Conservation (phyloP, 1,140 invertebrate genomes). For the Cotesia vestalis region DNA sequence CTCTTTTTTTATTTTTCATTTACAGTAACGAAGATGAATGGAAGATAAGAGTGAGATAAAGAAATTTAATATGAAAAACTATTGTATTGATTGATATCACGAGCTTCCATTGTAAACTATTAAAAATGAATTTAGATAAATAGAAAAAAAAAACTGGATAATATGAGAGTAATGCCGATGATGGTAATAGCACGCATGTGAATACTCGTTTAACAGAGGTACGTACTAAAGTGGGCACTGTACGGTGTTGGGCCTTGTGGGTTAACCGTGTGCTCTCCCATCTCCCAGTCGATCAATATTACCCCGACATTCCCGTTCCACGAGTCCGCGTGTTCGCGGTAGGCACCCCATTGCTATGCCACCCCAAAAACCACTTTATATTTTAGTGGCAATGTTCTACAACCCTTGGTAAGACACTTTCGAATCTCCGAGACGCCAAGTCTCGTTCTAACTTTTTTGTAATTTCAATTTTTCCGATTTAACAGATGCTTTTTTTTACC, state of each 20-base stretch:
- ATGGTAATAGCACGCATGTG: slow-evolving; percentile 30
- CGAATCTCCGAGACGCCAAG: slow-evolving; percentile 40
- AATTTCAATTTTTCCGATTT: slow-evolving; percentile 18
- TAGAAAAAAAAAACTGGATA: neutral
- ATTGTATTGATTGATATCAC: too few species aligned
- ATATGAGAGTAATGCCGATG: neutral
- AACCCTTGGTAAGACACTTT: slow-evolving; percentile 58
- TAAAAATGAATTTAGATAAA: neutral
- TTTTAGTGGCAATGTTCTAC: slow-evolving; percentile 65
- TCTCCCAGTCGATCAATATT: slow-evolving; percentile 62
- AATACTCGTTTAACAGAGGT: slow-evolving; percentile 28
- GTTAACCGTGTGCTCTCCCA: slow-evolving; percentile 57
- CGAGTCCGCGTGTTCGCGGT: slow-evolving; percentile 55
- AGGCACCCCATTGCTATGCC: slow-evolving; percentile 62
- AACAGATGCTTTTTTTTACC: neutral
- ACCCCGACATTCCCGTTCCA: slow-evolving; percentile 51
- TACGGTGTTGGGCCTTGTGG: slow-evolving; percentile 55
- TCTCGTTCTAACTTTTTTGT: slow-evolving; percentile 9
- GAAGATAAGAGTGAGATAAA: too few species aligned
- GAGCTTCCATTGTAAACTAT: too few species aligned
- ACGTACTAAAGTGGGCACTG: slow-evolving; percentile 21
- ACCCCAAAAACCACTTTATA: slow-evolving; percentile 64
- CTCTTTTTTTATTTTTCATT: neutral
- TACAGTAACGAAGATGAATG: too few species aligned
- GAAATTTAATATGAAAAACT: too few species aligned